A percentile compares a stretch with the other conserved stretches of the same genome.
phyloP scores from a whole-genome alignment of 2,888 invertebrate genomes.

The Lithosia quadra region DNA sequence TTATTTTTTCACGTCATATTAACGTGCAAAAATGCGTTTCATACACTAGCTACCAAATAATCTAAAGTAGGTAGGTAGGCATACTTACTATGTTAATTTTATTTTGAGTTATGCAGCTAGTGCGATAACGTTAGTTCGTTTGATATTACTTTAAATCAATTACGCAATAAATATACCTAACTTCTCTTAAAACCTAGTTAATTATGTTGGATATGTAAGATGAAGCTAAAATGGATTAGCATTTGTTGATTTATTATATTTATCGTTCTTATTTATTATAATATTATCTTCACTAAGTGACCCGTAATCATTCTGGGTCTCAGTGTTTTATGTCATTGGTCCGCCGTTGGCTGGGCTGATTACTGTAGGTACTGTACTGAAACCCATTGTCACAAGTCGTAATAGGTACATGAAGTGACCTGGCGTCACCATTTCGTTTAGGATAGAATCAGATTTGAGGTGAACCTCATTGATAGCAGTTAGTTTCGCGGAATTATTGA shows the following conservation, averaged over 20 bases:
- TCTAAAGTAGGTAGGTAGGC: background rate
- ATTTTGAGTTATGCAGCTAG: slow-evolving; percentile 33
- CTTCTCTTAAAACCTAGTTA: slow-evolving; percentile 11
- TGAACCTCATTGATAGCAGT: background rate
- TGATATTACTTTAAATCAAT: slow-evolving; percentile 26
- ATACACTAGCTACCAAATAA: slow-evolving; percentile 8
- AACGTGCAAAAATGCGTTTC: slow-evolving; percentile 13
- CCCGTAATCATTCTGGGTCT: slow-evolving; percentile 70
- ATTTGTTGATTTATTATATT: slow-evolving; percentile 58
- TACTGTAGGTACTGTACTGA: slow-evolving; percentile 25
- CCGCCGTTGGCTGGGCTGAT: slow-evolving; percentile 59
- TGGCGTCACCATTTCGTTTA: slow-evolving; percentile 32
- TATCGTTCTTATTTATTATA: slow-evolving; percentile 63
- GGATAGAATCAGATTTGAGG: background rate
- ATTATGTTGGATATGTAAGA: slow-evolving; percentile 22
- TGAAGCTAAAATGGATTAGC: slow-evolving; percentile 53
- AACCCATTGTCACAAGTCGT: slow-evolving; percentile 12
- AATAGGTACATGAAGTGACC: background rate
- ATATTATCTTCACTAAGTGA: slow-evolving; percentile 70
- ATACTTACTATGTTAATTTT: slow-evolving; percentile 17
- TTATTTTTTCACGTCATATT: background rate
- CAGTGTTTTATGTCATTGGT: slow-evolving; percentile 67
- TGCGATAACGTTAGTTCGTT: slow-evolving; percentile 32
- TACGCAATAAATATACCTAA: slow-evolving; percentile 30
- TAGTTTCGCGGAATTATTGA: background rate